Conservation (phyloP, 2,113 vertebrate genomes). For the Vulpes vulpes region DNA sequence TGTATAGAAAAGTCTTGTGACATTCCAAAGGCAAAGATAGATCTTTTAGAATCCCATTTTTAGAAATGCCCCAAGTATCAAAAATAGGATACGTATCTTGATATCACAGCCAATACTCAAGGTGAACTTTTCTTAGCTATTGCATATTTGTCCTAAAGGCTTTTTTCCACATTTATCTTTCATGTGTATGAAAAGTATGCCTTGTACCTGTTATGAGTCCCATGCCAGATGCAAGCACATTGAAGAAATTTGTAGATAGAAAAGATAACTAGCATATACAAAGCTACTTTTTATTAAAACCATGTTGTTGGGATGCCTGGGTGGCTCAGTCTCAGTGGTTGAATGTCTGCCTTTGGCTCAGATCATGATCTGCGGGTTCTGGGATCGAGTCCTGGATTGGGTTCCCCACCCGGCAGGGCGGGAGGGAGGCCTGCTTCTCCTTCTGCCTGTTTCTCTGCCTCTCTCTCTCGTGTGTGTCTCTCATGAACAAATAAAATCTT, state of each 20-base stretch:
- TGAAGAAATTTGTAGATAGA: neutral
- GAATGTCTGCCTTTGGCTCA: too few species aligned
- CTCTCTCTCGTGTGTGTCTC: too few species aligned
- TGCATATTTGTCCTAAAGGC: neutral
- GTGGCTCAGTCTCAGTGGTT: too few species aligned
- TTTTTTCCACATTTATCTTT: neutral
- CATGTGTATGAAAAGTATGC: neutral
- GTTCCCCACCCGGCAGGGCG: too few species aligned
- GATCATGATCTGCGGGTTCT: too few species aligned
- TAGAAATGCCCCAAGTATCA: neutral
- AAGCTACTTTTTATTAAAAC: neutral
- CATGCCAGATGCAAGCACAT: neutral
- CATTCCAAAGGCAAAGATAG: neutral
- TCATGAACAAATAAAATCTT: too few species aligned
- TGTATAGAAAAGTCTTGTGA: neutral
- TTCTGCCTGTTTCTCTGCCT: too few species aligned
- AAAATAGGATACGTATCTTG: neutral
- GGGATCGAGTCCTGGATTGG: too few species aligned
- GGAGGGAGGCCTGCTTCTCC: too few species aligned
- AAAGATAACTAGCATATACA: neutral
- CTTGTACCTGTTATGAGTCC: neutral
- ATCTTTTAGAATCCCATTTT: neutral
- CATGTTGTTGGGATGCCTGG: neutral
- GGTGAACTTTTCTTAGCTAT: neutral
- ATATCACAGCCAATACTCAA: neutral